Evolutionary conservation across 2,113 vertebrate species (phyloP).

Genomic region (Corythoichthys intestinalis): DNA sequence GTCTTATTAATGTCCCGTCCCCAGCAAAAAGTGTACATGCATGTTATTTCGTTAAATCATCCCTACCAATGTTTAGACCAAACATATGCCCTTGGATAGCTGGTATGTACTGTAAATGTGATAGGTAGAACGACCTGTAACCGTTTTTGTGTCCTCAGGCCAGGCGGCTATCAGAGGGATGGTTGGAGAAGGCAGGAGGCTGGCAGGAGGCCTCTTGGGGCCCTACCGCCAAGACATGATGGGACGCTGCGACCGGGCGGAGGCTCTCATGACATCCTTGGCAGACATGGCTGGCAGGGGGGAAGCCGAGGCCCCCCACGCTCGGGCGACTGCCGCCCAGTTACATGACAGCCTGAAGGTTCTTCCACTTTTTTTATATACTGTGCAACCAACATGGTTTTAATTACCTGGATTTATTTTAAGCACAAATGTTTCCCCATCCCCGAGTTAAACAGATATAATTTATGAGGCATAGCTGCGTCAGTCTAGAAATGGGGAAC

Average conservation of each 20-base stretch:
- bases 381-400: not conserved
- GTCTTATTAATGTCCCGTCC: no score
- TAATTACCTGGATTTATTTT: not conserved
- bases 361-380: constrained; percentile 18
- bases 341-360: constrained; percentile 94
- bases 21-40: no score
- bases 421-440: not conserved
- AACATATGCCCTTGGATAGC: not conserved
- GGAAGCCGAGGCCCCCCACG: constrained; percentile 89
- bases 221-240: constrained; percentile 91
- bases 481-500: not conserved
- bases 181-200: constrained; percentile 89
- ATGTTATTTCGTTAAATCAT: no score
- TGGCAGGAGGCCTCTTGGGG: constrained; percentile 88
- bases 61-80: no score
- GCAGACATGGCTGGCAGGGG: constrained; percentile 87
- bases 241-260: constrained; percentile 87
- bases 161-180: constrained; percentile 95
- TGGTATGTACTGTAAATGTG: not conserved
- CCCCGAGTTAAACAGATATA: not conserved
- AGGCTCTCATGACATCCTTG: constrained; percentile 84
- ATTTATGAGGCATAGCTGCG: not conserved
- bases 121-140: constrained; percentile 3
- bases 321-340: constrained; percentile 83
- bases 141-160: constrained; percentile 66